Conservation (phyloP, 2,888 invertebrate species). For the Pachydiplax longipennis region DNA sequence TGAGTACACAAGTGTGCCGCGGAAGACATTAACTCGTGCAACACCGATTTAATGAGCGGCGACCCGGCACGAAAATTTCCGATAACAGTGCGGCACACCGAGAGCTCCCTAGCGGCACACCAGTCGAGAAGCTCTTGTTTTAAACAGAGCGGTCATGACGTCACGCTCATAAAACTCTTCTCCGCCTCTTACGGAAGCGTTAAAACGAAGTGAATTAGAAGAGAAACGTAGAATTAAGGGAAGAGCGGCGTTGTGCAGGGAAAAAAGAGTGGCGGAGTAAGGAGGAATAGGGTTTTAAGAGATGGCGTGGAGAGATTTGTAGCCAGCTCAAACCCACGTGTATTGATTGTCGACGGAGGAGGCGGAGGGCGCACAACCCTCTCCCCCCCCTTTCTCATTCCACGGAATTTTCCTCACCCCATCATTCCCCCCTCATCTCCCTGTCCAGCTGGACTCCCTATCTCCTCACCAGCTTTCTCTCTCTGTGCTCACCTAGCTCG, state of each 20-base stretch:
- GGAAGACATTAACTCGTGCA: too few relatives aligned
- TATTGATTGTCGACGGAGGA: slow-evolving; percentile 37
- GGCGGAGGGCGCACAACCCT: slow-evolving; percentile 37
- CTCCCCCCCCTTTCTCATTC: background rate
- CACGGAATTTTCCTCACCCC: background rate
- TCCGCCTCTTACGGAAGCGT: background rate
- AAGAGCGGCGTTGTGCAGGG: background rate
- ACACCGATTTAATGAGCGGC: too few relatives aligned
- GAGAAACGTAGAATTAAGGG: background rate
- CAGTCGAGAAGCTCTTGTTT: too few relatives aligned
- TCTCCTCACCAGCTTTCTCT: background rate
- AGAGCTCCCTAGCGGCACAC: too few relatives aligned
- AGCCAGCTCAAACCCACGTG: slow-evolving; percentile 12
- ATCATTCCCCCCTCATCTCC: background rate
- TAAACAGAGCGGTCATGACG: too few relatives aligned
- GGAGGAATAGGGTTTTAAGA: background rate
- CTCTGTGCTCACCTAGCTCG: background rate
- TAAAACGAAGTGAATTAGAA: background rate
- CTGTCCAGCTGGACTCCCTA: background rate
- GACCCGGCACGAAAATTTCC: too few relatives aligned
- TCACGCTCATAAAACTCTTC: too few relatives aligned
- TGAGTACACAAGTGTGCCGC: too few relatives aligned
- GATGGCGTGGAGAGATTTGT: slow-evolving; percentile 37
- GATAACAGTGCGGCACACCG: too few relatives aligned
- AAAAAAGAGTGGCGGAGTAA: background rate